Base-by-base conservation (phyloP, 2,113 vertebrate species). In the Thinocorus orbignyianus region DNA sequence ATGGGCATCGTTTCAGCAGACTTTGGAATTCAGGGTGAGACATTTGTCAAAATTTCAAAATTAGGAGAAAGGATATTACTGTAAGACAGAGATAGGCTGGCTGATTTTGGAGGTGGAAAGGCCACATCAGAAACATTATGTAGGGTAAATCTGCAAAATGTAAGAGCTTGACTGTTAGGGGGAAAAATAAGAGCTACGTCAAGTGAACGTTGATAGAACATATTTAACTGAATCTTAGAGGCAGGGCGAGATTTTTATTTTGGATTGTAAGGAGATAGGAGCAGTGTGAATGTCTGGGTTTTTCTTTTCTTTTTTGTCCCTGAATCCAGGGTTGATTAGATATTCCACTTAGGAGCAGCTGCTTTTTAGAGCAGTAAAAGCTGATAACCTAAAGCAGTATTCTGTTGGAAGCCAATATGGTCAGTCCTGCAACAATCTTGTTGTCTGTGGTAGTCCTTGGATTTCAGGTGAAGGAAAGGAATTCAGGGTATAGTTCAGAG, bases 11-110 rank as follows among this genome's bases (percentile, higher is more conserved):
- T 91, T 92, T 71, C 52, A 89, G 42, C 37, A 81, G 19, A 8
- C 16, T 91, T 58, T 79, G 84, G 39, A 81, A 37, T 94, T 89
- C 11, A 35, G 39, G 31, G 4, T 64, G 51, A 84, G 24, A 8
- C 0, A 0, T 51, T 39, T 46, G 11, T 87, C 1, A 3, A 22
- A 62, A 62, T 33, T 20, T 86, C 1, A 3, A 24, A 64, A 64
- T 30, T 20, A 30, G 48, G 48, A 60, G 46, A 57, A 44, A 51
- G n/a, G n/a, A 30, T 58, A n/a, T 80, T 82, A 49, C n/a, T 66
- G 13, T 66, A 46, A 74, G 55, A 57, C 9, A 57, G 48, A 52
- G 30, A 20, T 33, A 64, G 30, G 10, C 3, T 66, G 33, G 48
- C 30, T 42, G 31, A 6, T 65, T 46, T 78, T 44, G 42, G 37